Evolutionary conservation across 2,888 invertebrate genomes (phyloP).

Genomic region (Hyposoter didymator): DNA sequence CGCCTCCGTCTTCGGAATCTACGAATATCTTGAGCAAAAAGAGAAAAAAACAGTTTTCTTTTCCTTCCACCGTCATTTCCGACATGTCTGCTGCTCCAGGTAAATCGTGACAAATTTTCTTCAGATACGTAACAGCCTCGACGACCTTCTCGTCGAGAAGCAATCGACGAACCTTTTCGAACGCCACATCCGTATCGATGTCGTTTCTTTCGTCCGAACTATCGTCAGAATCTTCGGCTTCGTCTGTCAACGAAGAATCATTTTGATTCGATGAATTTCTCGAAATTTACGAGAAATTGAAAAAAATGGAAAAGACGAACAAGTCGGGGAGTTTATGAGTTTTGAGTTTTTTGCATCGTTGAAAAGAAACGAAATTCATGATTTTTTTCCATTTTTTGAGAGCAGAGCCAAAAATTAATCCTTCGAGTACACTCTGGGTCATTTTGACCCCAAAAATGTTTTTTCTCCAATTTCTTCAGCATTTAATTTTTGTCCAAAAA

Average conservation of each 20-base stretch:
- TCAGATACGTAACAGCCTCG: constrained; percentile 75
- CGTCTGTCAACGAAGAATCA: constrained; percentile 57
- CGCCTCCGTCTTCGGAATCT: constrained; percentile 75
- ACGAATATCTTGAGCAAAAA: constrained; percentile 79
- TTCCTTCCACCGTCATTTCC: constrained; percentile 68
- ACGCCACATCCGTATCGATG: constrained; percentile 69
- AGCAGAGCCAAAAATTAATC: too few species aligned
- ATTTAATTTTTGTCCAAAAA: too few species aligned
- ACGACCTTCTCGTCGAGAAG: constrained; percentile 77
- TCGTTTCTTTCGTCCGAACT: constrained; percentile 32
- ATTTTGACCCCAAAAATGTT: too few species aligned
- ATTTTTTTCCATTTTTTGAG: too few species aligned
- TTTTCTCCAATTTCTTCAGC: too few species aligned
- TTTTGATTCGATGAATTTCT: neutral
- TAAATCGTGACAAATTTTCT: constrained; percentile 68
- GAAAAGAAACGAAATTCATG: neutral
- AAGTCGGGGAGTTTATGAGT: too few species aligned
- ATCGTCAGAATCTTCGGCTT: constrained; percentile 67
- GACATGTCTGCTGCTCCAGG: constrained; percentile 70
- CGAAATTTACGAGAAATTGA: neutral
- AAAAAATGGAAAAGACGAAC: neutral
- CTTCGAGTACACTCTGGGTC: too few species aligned
- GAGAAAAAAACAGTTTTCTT: constrained; percentile 75
- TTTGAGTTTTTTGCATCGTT: neutral
- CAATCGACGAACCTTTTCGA: constrained; percentile 79